Conservation (phyloP, 1,140 invertebrate species). For the Tetramorium parvispinum region DNA sequence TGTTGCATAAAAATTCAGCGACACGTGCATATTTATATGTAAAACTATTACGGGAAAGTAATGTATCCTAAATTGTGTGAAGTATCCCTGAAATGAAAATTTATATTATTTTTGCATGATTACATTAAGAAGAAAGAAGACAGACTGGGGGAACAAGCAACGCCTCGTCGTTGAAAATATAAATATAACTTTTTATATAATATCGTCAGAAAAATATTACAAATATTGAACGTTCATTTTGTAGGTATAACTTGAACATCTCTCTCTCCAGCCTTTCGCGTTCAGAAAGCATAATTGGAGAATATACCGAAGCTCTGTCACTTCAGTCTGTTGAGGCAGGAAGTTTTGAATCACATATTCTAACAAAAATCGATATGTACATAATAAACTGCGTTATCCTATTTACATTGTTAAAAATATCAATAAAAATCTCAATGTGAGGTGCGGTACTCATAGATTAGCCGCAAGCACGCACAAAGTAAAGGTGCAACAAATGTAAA, state of each 20-base stretch:
- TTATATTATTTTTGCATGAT: background rate
- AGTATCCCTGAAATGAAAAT: background rate
- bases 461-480: background rate
- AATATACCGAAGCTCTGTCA: constrained; percentile 49
- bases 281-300: constrained; percentile 66
- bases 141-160: background rate
- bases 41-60: background rate
- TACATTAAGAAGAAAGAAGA: background rate
- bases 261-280: constrained; percentile 42
- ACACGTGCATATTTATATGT: background rate
- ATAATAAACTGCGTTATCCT: constrained; percentile 1
- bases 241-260: constrained; percentile 69
- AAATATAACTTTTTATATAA: constrained; percentile 82
- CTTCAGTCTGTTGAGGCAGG: constrained; percentile 50
- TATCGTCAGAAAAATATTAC: constrained; percentile 80
- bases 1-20: background rate
- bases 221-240: constrained; percentile 76
- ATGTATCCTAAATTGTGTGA: background rate
- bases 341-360: constrained; percentile 49
- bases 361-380: constrained; percentile 35
- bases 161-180: constrained; percentile 74
- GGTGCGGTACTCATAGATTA: background rate
- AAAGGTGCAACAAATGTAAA: background rate
- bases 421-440: background rate
- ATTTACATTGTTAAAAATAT: constrained; percentile 14